A percentile compares a stretch with the other conserved stretches of the same genome.
phyloP scores from a whole-genome alignment of 2,888 invertebrate genomes.

The Megaustenia siamemsis region DNA sequence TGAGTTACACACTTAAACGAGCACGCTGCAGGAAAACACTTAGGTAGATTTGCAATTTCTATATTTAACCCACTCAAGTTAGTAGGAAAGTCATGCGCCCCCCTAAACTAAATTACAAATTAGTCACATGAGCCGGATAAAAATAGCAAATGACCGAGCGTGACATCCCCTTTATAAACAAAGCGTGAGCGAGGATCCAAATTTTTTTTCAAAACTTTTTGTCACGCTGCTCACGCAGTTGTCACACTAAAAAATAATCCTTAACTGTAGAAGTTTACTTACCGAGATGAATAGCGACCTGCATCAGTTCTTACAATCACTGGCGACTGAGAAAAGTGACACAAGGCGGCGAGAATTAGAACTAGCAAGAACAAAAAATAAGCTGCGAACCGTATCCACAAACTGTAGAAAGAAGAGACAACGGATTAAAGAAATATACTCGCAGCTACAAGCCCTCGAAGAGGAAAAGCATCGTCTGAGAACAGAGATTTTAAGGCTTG shows the following conservation, averaged over 20 bases:
- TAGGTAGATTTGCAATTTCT: too few species aligned
- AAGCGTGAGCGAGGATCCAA: neutral
- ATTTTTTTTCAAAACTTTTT: neutral
- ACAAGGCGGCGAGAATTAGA: neutral
- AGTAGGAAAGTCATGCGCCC: too few species aligned
- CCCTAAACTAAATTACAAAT: too few species aligned
- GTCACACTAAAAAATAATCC: neutral
- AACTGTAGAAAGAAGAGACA: constrained; percentile 6
- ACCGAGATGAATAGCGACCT: neutral
- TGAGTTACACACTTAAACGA: too few species aligned
- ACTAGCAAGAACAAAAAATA: neutral
- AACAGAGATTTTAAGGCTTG: neutral
- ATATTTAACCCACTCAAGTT: too few species aligned
- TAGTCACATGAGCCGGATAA: too few species aligned
- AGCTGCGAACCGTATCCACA: neutral
- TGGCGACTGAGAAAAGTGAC: neutral
- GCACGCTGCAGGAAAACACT: too few species aligned
- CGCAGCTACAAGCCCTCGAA: constrained; percentile 9
- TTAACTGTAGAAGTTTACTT: neutral
- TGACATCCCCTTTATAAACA: neutral
- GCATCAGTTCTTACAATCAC: neutral
- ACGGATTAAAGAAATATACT: neutral
- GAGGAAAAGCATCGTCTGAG: neutral
- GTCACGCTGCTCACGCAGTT: neutral
- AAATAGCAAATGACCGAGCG: neutral